These are phyloP conservation scores for Microctenopoma stevenorrisi DNA, from an alignment of 2,797 vertebrate species.

Conservation along the genomic window DNA sequence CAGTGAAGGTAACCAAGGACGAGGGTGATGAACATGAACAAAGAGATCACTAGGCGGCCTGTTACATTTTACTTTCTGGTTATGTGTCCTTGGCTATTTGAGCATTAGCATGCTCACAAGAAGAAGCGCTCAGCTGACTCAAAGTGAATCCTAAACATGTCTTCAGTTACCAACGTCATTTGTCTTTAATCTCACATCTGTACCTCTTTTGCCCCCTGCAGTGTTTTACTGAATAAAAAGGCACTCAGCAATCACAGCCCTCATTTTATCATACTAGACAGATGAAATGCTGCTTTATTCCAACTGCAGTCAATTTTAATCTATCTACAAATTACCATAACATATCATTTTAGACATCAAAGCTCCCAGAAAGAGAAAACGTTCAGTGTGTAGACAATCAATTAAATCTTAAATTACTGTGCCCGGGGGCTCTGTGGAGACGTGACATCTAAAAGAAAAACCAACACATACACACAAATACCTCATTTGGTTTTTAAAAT, in stretches of 20 bases:
- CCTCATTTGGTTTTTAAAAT: slow-evolving; percentile 3
- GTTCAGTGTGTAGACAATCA: slow-evolving; percentile 47
- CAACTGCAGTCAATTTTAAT: slow-evolving; percentile 34
- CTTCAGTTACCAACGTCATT: slow-evolving; percentile 34
- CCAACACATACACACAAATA: slow-evolving; percentile 29
- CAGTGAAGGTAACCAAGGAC: slow-evolving; percentile 57
- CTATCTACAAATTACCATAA: slow-evolving; percentile 21
- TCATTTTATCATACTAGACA: slow-evolving; percentile 31
- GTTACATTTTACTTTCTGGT: slow-evolving; percentile 46
- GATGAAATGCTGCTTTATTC: slow-evolving; percentile 38
- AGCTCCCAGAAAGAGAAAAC: slow-evolving; percentile 38
- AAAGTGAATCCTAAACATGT: slow-evolving; percentile 46
- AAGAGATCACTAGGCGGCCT: slow-evolving; percentile 47
- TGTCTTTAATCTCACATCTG: slow-evolving; percentile 53
- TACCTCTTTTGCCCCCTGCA: background rate
- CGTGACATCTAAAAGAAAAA: slow-evolving; percentile 9
- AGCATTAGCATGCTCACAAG: slow-evolving; percentile 32
- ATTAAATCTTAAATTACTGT: slow-evolving; percentile 39
- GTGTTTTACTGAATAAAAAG: slow-evolving; percentile 43
- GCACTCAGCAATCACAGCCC: slow-evolving; percentile 27
- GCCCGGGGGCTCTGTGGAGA: slow-evolving; percentile 18
- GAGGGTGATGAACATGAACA: slow-evolving; percentile 53
- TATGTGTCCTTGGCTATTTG: slow-evolving; percentile 35
- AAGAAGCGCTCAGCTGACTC: slow-evolving; percentile 25
- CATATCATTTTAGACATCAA: slow-evolving; percentile 55